Evolutionary conservation across 2,797 vertebrate species (phyloP), one percentile per base, ranked within the genome.

Genomic region (Petrocephalus sullivani): DNA sequence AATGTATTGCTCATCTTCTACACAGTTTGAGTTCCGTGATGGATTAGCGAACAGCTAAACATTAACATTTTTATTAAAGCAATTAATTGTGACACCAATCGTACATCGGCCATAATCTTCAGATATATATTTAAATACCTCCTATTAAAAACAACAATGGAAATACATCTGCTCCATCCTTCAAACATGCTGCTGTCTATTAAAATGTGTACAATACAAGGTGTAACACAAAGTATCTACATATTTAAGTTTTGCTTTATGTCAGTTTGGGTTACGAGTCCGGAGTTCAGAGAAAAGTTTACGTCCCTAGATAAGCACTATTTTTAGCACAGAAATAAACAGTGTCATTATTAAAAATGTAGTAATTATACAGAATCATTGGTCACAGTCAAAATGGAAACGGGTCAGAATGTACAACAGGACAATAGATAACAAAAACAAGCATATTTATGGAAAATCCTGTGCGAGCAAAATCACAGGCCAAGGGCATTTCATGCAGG

Each of bases 301-400:
- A 49, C 75, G n/a, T 41, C 41, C 75, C 37, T 49, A n/a, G 75
- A 71, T 71, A 37, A 37, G 64, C 4, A 37, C 28, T 71, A 71
- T 71, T 71, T 71, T 71, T 37, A 37, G 16, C 46, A 49, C 37
- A n/a, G 41, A 49, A 81, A 81, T 71, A 0, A 71, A 71, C 28
- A 46, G 7, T 81, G 75, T 49, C 75, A n/a, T 81, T 19, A 49
- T 81, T 81, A 81, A 46, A 81, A n/a, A 41, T 49, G 37, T n/a
- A 81, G 41, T n/a, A n/a, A 49, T 49, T 81, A 19, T 46, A 81
- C 75, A 81, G 75, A 81, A 37, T 49, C 75, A 3, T 37, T 37
- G 64, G 33, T 81, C 75, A 81, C 41, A 81, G 75, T 81, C 75
- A 81, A 81, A 81, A 19, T 49, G 37, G 75, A 81, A 81, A 81